Base-by-base conservation (phyloP, 2,113 vertebrate genomes). In the Thymallus thymallus region DNA sequence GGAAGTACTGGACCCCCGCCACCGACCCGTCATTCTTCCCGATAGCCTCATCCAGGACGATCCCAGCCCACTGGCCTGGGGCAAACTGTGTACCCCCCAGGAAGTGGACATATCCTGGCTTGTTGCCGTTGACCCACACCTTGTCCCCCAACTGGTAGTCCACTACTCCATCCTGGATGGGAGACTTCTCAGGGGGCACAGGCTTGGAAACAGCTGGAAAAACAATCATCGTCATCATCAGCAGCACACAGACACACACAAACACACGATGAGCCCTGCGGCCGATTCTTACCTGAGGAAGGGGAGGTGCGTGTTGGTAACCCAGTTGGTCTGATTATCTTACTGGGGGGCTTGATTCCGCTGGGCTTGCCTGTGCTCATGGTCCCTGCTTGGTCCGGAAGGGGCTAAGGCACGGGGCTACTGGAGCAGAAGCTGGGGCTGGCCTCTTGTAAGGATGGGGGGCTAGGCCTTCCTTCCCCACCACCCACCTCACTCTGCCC, bases 71-170 rank as follows among this genome's bases (percentile, higher is more conserved):
- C 77, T 98, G 96, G 46, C 98, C 97, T 0, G 98, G 97, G 2
- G 98, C 97, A 74, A 99, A 99, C 80, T 99, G 97, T 0, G 97
- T 97, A 61, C 98, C 96, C 48, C 98, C 98, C 45, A 99, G 92
- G 89, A 98, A 99, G 80, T 97, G 96, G 78, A 99, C 93, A 56
- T 91, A 92, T 26, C 98, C 98, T 0, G 98, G 95, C 74, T 99
- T 99, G 81, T 96, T 98, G 6, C 98, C 97, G n/a, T 99, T 99
- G 66, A 99, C 98, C 97, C 97, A 99, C 13, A 98, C 96, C 23
- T 93, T 93, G n/a, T 99, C 97, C 23, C 96, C 97, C 1, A 97
- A 87, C 74, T 94, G 85, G 78, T 97, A 99, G 84, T 90, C 93
- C 71, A 97, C 96, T 82, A 93, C 94, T 65, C 93, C 92, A 16